These are phyloP conservation scores for Saxicola maurus DNA, from an alignment of 2,797 vertebrate genomes.

Conservation along the genomic window DNA sequence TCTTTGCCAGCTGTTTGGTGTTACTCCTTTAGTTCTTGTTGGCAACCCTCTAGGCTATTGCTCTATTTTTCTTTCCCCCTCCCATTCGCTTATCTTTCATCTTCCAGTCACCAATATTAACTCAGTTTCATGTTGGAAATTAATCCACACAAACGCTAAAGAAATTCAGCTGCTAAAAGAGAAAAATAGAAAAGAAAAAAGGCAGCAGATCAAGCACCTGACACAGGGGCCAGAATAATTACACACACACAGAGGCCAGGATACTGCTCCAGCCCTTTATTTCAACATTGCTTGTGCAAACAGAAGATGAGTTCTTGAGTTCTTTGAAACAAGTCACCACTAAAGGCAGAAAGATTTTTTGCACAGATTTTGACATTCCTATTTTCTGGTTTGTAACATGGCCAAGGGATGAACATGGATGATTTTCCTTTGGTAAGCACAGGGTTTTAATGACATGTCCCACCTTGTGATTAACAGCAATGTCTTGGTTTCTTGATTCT, in stretches of 20 bases:
- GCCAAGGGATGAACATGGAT: background rate
- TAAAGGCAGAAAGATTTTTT: background rate
- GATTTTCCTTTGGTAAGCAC: background rate
- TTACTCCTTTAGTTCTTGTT: background rate
- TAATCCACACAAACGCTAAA: background rate
- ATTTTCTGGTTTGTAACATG: background rate
- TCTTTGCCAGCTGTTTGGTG: background rate
- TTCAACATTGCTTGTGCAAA: background rate
- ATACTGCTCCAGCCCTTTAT: background rate
- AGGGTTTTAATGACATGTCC: rapidly evolving
- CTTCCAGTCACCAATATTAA: background rate
- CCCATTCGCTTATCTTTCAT: background rate
- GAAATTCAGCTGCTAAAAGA: background rate
- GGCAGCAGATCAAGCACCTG: background rate
- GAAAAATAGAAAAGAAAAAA: background rate
- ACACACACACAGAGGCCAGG: background rate
- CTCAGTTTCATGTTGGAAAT: background rate
- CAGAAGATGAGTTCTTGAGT: background rate
- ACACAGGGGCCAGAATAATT: background rate
- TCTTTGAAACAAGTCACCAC: background rate
- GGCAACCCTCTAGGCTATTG: background rate
- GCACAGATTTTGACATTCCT: background rate
- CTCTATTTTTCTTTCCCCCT: conserved; percentile 18
- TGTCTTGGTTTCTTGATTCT: background rate
- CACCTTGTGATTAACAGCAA: background rate